phyloP scores from a whole-genome alignment of 2,888 invertebrate genomes.

The Tineola bisselliella region DNA sequence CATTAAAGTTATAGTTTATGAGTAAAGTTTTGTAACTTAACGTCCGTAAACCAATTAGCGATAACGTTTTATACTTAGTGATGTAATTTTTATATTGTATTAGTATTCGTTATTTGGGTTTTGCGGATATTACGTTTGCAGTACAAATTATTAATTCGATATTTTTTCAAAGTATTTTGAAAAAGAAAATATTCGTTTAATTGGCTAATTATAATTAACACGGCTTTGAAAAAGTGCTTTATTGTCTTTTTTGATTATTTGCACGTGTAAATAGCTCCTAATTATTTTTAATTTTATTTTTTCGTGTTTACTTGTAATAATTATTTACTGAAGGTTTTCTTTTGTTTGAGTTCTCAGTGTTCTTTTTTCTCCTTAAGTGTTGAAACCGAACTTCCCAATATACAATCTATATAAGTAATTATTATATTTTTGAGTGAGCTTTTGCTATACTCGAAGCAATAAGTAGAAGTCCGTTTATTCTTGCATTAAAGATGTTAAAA shows the following conservation, averaged over 20 bases:
- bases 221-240: neutral
- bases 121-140: neutral
- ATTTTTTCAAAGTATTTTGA: no score
- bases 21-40: slow-evolving; percentile 1
- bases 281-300: neutral
- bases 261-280: neutral
- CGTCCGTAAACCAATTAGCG: slow-evolving; percentile 2
- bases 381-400: neutral
- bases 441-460: no score
- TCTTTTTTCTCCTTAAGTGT: neutral
- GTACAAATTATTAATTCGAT: neutral
- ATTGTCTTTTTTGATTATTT: neutral
- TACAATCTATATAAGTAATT: neutral
- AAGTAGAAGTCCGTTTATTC: no score
- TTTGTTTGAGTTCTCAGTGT: neutral
- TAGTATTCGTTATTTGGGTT: neutral
- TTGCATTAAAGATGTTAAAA: neutral
- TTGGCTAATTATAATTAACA: neutral
- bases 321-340: neutral
- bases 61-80: slow-evolving; percentile 12
- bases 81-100: slow-evolving; percentile 1
- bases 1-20: neutral
- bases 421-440: neutral
- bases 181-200: neutral
- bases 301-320: neutral